These are phyloP conservation scores for Hydrophis major DNA, from an alignment of 2,797 vertebrate species.

Conservation along the genomic window DNA sequence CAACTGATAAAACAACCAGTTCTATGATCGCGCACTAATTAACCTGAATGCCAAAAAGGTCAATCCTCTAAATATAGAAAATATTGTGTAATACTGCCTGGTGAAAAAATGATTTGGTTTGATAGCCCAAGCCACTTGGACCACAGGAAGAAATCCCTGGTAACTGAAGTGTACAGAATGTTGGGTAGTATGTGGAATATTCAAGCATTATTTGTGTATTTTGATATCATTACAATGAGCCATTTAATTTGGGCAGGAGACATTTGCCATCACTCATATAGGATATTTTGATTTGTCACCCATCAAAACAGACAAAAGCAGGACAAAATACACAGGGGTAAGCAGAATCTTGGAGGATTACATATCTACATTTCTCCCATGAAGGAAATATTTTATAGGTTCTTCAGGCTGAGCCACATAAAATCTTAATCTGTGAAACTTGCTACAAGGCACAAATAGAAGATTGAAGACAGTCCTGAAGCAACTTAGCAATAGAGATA, in stretches of 20 bases:
- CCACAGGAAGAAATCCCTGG: background rate
- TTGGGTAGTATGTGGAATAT: background rate
- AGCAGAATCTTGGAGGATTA: background rate
- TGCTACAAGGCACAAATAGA: background rate
- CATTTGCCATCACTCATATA: background rate
- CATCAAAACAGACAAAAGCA: background rate
- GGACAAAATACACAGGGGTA: background rate
- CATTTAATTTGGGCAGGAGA: background rate
- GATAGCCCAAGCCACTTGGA: background rate
- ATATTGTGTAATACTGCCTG: background rate
- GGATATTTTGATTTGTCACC: background rate
- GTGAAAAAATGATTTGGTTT: background rate
- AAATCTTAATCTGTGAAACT: background rate
- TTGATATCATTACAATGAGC: background rate
- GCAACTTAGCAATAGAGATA: background rate
- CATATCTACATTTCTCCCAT: background rate
- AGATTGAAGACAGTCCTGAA: background rate
- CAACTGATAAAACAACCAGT: too few relatives aligned
- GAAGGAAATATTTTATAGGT: background rate
- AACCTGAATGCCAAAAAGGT: background rate
- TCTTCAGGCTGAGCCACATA: background rate
- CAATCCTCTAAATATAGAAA: background rate
- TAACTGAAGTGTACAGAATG: background rate
- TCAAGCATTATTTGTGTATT: background rate
- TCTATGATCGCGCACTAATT: too few relatives aligned